Conservation (phyloP, 2,113 vertebrate species). For the Lepisosteus osseus region DNA sequence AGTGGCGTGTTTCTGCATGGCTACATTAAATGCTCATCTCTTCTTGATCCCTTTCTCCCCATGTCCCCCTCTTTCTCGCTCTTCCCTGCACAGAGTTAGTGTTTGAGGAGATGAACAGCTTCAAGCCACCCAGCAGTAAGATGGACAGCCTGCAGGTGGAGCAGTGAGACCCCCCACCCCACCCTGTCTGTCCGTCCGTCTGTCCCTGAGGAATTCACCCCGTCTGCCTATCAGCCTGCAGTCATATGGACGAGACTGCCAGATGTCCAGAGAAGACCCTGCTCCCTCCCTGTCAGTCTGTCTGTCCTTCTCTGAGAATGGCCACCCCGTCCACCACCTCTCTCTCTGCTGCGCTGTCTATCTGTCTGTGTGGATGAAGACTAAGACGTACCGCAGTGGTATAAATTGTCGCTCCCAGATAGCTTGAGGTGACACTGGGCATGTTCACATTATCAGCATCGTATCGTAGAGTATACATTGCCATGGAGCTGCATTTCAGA, state of each 20-base stretch:
- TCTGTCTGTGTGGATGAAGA: not conserved
- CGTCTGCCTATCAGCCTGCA: too few species aligned
- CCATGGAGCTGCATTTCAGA: too few species aligned
- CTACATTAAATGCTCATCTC: not conserved
- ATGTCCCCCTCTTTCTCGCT: not conserved
- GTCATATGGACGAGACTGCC: too few species aligned
- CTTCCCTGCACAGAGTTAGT: conserved; percentile 74
- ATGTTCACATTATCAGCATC: too few species aligned
- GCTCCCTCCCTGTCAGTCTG: not conserved
- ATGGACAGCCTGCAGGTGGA: conserved; percentile 81
- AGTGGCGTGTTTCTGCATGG: too few species aligned
- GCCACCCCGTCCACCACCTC: conserved; percentile 24
- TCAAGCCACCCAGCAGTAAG: conserved; percentile 76
- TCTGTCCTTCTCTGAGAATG: conserved; percentile 20
- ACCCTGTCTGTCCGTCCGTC: conserved; percentile 6
- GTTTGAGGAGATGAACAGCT: conserved; percentile 86
- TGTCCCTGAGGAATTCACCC: conserved; percentile 20
- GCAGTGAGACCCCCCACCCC: conserved; percentile 60
- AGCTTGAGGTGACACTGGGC: too few species aligned
- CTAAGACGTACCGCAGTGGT: too few species aligned
- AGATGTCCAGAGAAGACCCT: not conserved
- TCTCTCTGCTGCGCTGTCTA: not conserved
- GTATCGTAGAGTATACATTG: too few species aligned
- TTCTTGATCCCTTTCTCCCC: not conserved
- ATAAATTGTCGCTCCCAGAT: too few species aligned